Percentiles rank a stretch among this genome's conserved stretches.
These are phyloP conservation scores for Hoplodrina ambigua DNA, from an alignment of 2,888 invertebrate genomes.

Conservation along the genomic window DNA sequence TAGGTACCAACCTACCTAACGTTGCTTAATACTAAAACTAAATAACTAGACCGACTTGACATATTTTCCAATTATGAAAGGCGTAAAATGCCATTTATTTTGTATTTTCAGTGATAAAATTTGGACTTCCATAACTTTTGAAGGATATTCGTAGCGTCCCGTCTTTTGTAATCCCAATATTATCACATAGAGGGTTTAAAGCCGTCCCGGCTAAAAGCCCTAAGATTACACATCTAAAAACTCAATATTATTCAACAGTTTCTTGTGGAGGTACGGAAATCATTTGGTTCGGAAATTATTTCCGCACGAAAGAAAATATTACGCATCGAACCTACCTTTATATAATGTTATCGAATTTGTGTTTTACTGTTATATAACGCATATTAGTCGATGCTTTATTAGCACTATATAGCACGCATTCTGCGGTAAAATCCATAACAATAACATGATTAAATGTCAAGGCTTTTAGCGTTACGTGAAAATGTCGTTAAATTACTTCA, in stretches of 20 bases:
- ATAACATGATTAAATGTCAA: slow-evolving; percentile 63
- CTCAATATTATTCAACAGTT: slow-evolving; percentile 28
- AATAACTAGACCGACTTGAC: too few relatives aligned
- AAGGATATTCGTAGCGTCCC: background rate
- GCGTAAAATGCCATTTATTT: too few relatives aligned
- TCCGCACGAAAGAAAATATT: slow-evolving; percentile 55
- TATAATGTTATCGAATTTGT: slow-evolving; percentile 50
- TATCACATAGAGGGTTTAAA: background rate
- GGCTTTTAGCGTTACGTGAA: slow-evolving; percentile 64
- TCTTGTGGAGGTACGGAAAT: slow-evolving; percentile 44
- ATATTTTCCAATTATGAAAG: too few relatives aligned
- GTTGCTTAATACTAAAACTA: too few relatives aligned
- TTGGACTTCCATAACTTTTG: background rate
- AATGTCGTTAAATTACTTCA: slow-evolving; percentile 57
- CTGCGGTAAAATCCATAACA: slow-evolving; percentile 55
- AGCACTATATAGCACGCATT: slow-evolving; percentile 14
- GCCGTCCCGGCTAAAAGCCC: background rate
- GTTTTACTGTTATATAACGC: slow-evolving; percentile 45
- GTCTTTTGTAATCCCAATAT: background rate
- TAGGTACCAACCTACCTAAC: background rate
- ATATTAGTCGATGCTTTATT: slow-evolving; percentile 30
- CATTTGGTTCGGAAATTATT: slow-evolving; percentile 43
- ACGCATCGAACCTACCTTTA: slow-evolving; percentile 33
- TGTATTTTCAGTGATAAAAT: background rate
- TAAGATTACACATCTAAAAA: slow-evolving; percentile 14